A percentile compares a stretch with the other conserved stretches of the same genome.
phyloP scores from a whole-genome alignment of 1,140 invertebrate genomes.

The Triops longicaudatus region DNA sequence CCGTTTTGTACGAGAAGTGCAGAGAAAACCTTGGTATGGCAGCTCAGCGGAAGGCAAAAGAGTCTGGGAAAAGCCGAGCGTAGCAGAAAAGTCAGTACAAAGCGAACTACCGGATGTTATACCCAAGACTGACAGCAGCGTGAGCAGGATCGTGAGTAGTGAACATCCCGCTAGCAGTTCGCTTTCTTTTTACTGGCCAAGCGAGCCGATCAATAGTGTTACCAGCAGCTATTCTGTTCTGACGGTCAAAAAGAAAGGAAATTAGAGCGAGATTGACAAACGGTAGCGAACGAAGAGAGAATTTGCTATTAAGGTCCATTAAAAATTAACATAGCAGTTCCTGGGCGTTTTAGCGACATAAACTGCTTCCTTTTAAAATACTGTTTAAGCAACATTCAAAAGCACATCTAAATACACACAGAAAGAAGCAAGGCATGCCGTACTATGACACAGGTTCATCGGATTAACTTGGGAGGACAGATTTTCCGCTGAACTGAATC shows the following conservation, averaged over 20 bases:
- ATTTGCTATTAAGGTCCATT: too few relatives aligned
- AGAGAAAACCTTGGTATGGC: background rate
- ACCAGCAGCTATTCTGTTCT: background rate
- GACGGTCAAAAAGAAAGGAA: background rate
- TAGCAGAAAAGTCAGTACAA: background rate
- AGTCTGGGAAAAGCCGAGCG: background rate
- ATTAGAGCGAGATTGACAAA: background rate
- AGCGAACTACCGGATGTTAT: background rate
- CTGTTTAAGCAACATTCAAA: too few relatives aligned
- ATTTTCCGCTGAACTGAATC: too few relatives aligned
- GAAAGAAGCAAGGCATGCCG: too few relatives aligned
- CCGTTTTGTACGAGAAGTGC: background rate
- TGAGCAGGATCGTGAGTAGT: slow-evolving; percentile 11
- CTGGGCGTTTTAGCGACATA: too few relatives aligned
- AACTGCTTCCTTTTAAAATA: too few relatives aligned
- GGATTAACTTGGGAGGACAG: too few relatives aligned
- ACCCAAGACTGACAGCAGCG: background rate
- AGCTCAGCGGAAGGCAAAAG: background rate
- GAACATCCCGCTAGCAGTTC: background rate
- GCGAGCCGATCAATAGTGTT: slow-evolving; percentile 1
- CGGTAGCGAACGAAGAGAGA: too few relatives aligned
- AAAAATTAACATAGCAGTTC: too few relatives aligned
- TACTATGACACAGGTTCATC: too few relatives aligned
- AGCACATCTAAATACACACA: too few relatives aligned
- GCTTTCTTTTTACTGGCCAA: background rate